Conservation (phyloP, 2,113 vertebrate species). For the Pelecanoides urinatrix region DNA sequence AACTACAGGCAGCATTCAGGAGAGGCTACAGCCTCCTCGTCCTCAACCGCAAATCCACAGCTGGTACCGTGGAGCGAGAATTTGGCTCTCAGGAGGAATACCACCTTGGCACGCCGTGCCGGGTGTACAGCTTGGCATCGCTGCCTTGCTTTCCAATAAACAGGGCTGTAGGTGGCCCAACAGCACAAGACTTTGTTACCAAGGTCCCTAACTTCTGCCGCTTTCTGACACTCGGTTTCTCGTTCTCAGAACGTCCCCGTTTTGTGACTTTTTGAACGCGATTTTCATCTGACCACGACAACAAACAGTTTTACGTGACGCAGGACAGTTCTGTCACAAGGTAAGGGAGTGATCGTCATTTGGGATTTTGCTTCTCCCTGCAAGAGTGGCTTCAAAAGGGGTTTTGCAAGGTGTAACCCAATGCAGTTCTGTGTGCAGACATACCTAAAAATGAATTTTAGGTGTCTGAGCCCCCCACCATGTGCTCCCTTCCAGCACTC, state of each 20-base stretch:
- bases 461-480: neutral
- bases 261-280: neutral
- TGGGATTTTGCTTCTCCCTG: neutral
- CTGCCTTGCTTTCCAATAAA: neutral
- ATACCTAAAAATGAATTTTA: neutral
- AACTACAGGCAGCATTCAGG: neutral
- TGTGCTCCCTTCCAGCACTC: neutral
- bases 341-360: neutral
- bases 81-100: neutral
- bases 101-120: rapidly evolving
- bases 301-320: neutral
- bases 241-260: neutral
- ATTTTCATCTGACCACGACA: neutral
- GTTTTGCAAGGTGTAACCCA: neutral
- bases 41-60: neutral
- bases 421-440: neutral
- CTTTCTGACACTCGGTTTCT: neutral
- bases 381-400: neutral
- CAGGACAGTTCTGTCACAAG: neutral
- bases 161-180: neutral
- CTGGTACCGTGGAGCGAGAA: rapidly evolving
- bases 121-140: neutral
- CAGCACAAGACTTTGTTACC: neutral
- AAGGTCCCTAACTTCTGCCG: neutral
- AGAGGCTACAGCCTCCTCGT: neutral